Base-by-base conservation (phyloP, 35 echinoderm and acorn worm species). In the Hemicentrotus pulcherrimus region DNA sequence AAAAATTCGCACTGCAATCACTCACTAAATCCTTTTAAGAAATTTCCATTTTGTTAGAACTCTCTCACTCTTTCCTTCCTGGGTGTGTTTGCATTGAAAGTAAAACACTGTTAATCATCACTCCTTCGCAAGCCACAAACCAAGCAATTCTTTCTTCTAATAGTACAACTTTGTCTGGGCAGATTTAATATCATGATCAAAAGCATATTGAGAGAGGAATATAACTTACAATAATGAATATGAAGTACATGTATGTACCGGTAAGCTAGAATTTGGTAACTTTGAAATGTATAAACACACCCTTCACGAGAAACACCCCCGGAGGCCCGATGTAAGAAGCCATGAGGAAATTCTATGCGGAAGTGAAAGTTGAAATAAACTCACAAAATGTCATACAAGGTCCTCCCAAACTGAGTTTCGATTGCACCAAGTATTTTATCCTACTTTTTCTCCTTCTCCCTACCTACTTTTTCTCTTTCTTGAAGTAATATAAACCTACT, bases 351-450 rank as follows among this genome's bases (percentile, higher is more conserved):
- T 78, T 78, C 19, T 78, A 78, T 78, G n/a, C 15, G 65, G 65
- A 78, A 78, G 65, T 8, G 65, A 78, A 78, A 78, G 65, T 78
- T 78, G 65, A 78, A 78, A 78, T 78, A n/a, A 78, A 78, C 65
- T 78, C 4, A 78, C 65, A 78, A 78, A 78, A 78, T 78, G 65
- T 78, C 65, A 78, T 7, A 4, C 65, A 78, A 78, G 65, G 19
- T 78, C 19, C 65, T 78, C 65, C 65, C 65, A 78, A 78, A 78
- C 65, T 5, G 65, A n/a, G 65, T 78, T 78, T 78, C 65, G 65
- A 78, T 78, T n/a, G 65, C 65, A n/a, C 65, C 5, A 2, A 78
- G 65, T 78, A n/a, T 28, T 78, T 78, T 78, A 24, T 71, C 61
- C 19, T 28, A 78, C 19, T 22, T 14, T 28, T 6, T 28, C 61